Conservation (phyloP, 2,113 vertebrate species). For the Tragelaphus strepsiceros region DNA sequence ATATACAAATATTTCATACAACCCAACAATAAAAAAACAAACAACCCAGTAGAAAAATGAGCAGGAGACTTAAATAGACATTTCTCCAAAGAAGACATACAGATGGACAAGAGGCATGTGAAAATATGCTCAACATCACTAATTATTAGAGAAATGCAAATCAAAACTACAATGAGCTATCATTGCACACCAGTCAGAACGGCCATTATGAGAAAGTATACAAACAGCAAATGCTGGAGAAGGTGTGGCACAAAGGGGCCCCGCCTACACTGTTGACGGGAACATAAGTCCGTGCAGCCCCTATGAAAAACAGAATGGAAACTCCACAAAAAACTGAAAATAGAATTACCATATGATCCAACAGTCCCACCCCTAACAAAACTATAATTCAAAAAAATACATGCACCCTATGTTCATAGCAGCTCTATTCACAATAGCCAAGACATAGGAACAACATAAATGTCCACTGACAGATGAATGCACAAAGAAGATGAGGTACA, state of each 20-base stretch:
- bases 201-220: not conserved
- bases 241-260: not conserved
- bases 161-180: not conserved
- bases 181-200: not conserved
- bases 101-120: not conserved
- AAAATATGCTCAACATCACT: not conserved
- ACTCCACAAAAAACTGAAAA: not conserved
- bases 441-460: not conserved
- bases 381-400: not conserved
- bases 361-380: not conserved
- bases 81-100: not conserved
- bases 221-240: not conserved
- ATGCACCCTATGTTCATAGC: not conserved
- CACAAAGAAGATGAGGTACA: not conserved
- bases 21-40: not conserved
- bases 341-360: not conserved
- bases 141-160: not conserved
- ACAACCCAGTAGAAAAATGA: not conserved
- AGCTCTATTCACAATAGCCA: not conserved
- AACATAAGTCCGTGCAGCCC: not conserved
- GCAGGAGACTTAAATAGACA: not conserved
- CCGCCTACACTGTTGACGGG: no score
- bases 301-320: not conserved
- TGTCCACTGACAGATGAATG: not conserved
- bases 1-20: not conserved